Conservation (phyloP, 2,113 vertebrate species). For the Phoxinus phoxinus region DNA sequence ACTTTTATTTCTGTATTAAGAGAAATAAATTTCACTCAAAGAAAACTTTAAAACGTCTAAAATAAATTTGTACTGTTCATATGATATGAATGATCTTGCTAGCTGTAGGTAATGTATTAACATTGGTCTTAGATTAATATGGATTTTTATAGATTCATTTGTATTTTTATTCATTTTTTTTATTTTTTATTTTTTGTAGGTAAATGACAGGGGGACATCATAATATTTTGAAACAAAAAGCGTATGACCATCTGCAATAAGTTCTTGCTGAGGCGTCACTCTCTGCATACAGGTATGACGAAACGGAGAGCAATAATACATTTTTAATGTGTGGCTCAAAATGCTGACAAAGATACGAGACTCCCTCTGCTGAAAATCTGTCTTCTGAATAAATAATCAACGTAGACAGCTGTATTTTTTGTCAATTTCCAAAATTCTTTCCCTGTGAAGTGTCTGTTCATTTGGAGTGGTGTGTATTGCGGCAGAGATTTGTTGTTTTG, state of each 20-base stretch:
- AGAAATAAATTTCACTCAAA: slow-evolving; percentile 48
- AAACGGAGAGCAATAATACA: slow-evolving; percentile 6
- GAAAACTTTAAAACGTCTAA: too few species aligned
- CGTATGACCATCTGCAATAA: not conserved
- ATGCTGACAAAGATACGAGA: not conserved
- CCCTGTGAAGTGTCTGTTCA: not conserved
- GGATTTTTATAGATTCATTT: not conserved
- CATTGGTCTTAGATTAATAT: too few species aligned
- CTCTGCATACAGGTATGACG: not conserved
- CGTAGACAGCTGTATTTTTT: not conserved
- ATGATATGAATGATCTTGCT: too few species aligned
- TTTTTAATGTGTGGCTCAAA: slow-evolving; percentile 13
- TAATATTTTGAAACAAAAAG: not conserved
- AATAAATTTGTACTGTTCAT: too few species aligned
- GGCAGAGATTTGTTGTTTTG: not conserved
- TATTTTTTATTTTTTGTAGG: not conserved
- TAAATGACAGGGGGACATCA: not conserved
- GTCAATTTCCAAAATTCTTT: not conserved
- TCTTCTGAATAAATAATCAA: slow-evolving; percentile 15
- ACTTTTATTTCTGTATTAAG: slow-evolving; percentile 57
- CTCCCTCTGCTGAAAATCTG: not conserved
- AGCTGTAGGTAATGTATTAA: too few species aligned
- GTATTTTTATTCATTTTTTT: not conserved
- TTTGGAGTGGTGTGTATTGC: not conserved
- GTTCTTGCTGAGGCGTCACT: not conserved